Evolutionary conservation across 1,140 invertebrate genomes (phyloP), one percentile per base, ranked within the genome.

Genomic region (Zaprionus ghesquierei): DNA sequence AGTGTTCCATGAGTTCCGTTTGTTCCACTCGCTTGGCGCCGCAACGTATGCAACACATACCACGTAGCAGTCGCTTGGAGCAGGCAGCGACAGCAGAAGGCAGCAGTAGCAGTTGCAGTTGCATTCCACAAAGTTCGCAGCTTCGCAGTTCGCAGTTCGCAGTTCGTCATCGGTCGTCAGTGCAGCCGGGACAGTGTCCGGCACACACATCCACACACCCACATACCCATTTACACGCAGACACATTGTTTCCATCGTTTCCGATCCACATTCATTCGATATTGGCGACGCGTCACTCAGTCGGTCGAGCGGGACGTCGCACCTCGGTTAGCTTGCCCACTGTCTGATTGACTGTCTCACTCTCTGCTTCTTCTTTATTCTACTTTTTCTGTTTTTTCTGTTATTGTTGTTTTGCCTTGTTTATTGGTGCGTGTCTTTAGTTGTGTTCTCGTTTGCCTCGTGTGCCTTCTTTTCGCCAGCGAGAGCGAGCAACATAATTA

Each of bases 401-500:
- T 85, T 85, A 80, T 85, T 86, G 70, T 76, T 35, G 41, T 46
- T 46, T 79, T 81, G 65, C 82, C 81, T 79, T 87, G 81, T 81
- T 87, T 87, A 81, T 81, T 86, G 53, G 81, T 86, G 81, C 82
- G 79, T 86, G 81, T 70, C 82, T 87, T 78, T 46, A 66, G 66
- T 76, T 78, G 35, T 64, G 61, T 76, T 78, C 68, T 50, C 60
- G 49, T 60, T 65, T 78, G 62, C 81, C 80, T 77, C n/a, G n/a
- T 77, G 70, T 72, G 82, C 75, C 61, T 81, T 81, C 77, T 41
- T 62, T 69, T 87, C 72, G 80, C 84, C 79, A 68, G 35, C 61
- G 56, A 61, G 62, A 60, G 12, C 60, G 18, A 58, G 25, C 64
- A 68, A 87, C 82, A 86, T 86, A 87, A 86, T 86, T 86, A 87